Base-by-base conservation (phyloP, 2,797 vertebrate genomes). In the Dryobates pubescens region DNA sequence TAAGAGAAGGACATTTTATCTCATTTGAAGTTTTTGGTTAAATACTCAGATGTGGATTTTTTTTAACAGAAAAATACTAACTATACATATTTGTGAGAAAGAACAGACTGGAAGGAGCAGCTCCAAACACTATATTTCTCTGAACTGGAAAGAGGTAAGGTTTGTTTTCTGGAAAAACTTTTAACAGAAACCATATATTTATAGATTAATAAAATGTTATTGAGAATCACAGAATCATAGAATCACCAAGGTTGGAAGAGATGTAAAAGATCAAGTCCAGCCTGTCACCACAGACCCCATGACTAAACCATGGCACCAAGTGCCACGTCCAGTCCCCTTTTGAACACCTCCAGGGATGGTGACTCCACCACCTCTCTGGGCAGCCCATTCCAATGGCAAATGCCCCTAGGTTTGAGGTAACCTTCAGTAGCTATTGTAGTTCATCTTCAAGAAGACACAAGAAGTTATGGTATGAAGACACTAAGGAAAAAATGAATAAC, bases 81-180 rank as follows among this genome's bases (percentile, higher is more conserved):
- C 95, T 5, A 78, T 97, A 69, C 95, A 95, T 63, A 91, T 97
- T 32, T 92, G 72, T 92, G 69, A 87, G 56, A 94, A 96, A 45
- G 82, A 90, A 62, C 49, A 74, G 49, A 17, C 76, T 77, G 89
- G 20, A 65, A 91, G n/a, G 27, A 36, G 9, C 20, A 64, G 19
- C 36, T 95, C 85, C 74, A 96, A 96, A 29, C 82, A 96, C 64
- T 86, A 2, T 18, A 68, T 94, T 81, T 79, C 73, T 71, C 69
- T 96, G 34, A 92, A 92, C 34, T 97, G 97, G 97, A 91, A 94
- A 87, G 91, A 96, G 94, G 97, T 97, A 94, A 82, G 82, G 86
- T 36, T 83, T 4, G 36, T 16, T 83, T 89, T 76, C 43, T 92
- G 58, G 36, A 82, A 84, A 90, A 58, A 29, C 3, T 2, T 8